Evolutionary conservation across 2,888 invertebrate species (phyloP), one percentile per base, ranked within the genome.

Genomic region (Automeris io): DNA sequence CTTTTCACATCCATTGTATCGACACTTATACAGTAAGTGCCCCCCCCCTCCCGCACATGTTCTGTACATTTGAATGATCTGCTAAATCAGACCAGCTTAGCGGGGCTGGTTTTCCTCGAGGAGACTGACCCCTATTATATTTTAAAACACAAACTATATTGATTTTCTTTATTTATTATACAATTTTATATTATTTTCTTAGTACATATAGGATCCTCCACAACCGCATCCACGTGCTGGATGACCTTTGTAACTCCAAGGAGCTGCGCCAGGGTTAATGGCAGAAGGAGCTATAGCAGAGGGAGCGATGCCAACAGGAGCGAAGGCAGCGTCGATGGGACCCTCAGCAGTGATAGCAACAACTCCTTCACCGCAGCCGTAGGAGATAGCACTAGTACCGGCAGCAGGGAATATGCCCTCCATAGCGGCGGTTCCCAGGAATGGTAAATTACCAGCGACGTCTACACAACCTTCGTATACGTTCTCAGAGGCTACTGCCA

Each of bases 351-450:
- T 33, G 13, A 33, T 25, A 51, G 32, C 33, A 42, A 51, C 33
- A 43, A 37, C 24, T 7, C 44, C 42, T 29, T 45, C 39, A 13
- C 43, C 52, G 26, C 45, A 46, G 9, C 42, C 41, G 34, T 47
- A 46, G 13, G 42, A 40, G 18, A 47, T 41, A 19, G 45, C 41
- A 16, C 47, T 46, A 24, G 41, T 39, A 16, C 47, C 47, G 31
- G 41, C 43, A 37, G 52, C 40, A 8, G 62, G 57, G 8, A 62
- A 35, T 1, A 51, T 40, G 2, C 66, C 39, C 34, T 34, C 39
- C 39, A 34, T 34, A 39, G 22, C 50, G 34, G 39, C 51, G 46
- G 52, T 44, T 24, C 46, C 49, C 13, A 44, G 43, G 38, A 46
- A 45, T 12, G 43, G 54, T 40, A 41, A 36, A 36, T 45, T 47